These are phyloP conservation scores for Sminthopsis crassicaudata DNA, from an alignment of 2,113 vertebrate genomes.

Conservation along the genomic window DNA sequence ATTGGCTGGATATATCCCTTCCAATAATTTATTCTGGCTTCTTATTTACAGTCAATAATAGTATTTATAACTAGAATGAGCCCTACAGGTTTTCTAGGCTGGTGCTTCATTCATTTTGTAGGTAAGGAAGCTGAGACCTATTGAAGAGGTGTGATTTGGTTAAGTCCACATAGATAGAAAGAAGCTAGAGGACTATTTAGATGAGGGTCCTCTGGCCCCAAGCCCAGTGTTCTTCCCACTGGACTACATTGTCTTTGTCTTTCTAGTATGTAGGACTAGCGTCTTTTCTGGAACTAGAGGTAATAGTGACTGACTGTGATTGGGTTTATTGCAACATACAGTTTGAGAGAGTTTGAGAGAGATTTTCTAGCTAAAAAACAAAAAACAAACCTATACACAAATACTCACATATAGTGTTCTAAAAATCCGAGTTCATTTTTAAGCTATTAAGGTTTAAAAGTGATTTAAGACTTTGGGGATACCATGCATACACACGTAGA, in stretches of 20 bases:
- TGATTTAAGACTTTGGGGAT: neutral
- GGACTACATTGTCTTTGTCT: neutral
- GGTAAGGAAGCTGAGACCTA: constrained; percentile 5
- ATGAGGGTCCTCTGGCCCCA: neutral
- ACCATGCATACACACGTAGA: neutral
- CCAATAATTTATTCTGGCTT: neutral
- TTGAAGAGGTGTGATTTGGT: constrained; percentile 11
- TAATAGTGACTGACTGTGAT: neutral
- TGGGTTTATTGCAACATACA: neutral
- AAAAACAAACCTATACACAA: too few species aligned
- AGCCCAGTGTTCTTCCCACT: neutral
- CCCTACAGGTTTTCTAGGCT: neutral
- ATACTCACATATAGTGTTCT: neutral
- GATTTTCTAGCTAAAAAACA: neutral
- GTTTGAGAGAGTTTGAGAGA: neutral
- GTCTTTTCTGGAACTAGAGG: neutral
- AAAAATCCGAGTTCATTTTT: neutral
- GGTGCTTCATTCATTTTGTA: neutral
- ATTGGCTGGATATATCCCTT: neutral
- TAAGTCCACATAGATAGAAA: neutral
- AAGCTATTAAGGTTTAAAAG: neutral
- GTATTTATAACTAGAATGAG: neutral
- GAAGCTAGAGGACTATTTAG: neutral
- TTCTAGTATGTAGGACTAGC: neutral
- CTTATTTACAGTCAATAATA: neutral